Evolutionary conservation across 1,140 invertebrate species (phyloP).

Genomic region (Harlomillsia oculata): DNA sequence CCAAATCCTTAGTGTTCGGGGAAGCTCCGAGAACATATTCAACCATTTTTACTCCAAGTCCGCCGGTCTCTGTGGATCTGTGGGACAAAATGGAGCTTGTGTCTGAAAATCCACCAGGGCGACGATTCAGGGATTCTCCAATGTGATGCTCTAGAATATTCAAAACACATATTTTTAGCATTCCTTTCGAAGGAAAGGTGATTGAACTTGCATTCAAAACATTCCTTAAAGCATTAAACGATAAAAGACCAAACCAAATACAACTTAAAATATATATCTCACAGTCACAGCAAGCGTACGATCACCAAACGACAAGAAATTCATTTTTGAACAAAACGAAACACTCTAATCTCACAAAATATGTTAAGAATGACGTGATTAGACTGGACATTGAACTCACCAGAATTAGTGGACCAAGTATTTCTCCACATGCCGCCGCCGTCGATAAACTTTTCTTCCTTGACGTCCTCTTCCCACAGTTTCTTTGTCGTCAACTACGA

Average conservation of each 20-base stretch:
- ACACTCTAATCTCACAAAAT: too few species aligned
- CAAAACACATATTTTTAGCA: conserved; percentile 13
- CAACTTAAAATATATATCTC: too few species aligned
- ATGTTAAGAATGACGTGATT: too few species aligned
- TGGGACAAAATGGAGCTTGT: conserved; percentile 51
- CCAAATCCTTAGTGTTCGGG: conserved; percentile 64
- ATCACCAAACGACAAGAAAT: too few species aligned
- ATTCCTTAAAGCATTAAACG: too few species aligned
- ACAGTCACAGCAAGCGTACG: too few species aligned
- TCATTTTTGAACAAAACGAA: too few species aligned
- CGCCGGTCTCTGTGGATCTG: conserved; percentile 60
- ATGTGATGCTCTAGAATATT: conserved; percentile 43
- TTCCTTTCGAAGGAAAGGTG: too few species aligned
- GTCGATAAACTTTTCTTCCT: conserved; percentile 33
- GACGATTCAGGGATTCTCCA: conserved; percentile 42
- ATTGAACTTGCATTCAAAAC: too few species aligned
- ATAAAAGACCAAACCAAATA: too few species aligned
- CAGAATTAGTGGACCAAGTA: conserved; percentile 32
- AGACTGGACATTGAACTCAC: conserved; percentile 14
- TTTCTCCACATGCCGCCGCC: conserved; percentile 31
- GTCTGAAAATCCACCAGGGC: conserved; percentile 40
- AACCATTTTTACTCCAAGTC: conserved; percentile 94
- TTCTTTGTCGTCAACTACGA: conserved; percentile 34
- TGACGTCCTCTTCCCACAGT: conserved; percentile 30
- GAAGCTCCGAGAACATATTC: conserved; percentile 89